These are phyloP conservation scores for Kryptopterus vitreolus DNA, from an alignment of 2,797 vertebrate genomes.

Conservation along the genomic window DNA sequence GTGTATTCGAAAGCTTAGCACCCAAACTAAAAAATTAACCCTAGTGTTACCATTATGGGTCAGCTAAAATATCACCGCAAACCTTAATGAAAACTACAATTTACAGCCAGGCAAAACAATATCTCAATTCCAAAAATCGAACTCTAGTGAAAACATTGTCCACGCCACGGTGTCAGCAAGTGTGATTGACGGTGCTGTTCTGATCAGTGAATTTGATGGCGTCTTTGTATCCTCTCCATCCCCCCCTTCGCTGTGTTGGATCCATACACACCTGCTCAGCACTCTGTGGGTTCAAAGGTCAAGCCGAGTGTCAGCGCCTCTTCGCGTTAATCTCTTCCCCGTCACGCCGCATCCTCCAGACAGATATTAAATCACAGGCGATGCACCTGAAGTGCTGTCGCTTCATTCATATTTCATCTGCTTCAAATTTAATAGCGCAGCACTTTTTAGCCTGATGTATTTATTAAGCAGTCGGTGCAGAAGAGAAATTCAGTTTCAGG, in stretches of 20 bases:
- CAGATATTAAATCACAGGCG: constrained; percentile 97
- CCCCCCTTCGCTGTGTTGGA: background rate
- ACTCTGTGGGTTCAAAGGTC: constrained; percentile 84
- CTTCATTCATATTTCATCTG: constrained; percentile 98
- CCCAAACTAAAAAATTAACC: background rate
- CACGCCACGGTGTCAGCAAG: constrained; percentile 14
- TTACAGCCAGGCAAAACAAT: background rate
- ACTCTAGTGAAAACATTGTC: background rate
- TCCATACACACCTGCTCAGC: constrained; percentile 52
- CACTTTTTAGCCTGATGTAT: constrained; percentile 94
- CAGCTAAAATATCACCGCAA: background rate
- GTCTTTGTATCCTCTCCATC: background rate
- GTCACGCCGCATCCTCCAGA: constrained; percentile 67
- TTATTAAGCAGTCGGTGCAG: constrained; percentile 90
- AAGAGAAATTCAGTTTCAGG: constrained; percentile 85
- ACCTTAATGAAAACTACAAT: background rate
- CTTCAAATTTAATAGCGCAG: constrained; percentile 86
- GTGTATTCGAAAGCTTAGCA: background rate
- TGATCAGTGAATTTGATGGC: constrained; percentile 11
- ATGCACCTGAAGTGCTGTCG: constrained; percentile 88
- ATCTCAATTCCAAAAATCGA: background rate
- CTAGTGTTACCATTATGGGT: too few species aligned
- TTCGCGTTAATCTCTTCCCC: constrained; percentile 83
- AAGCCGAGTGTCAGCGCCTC: constrained; percentile 73
- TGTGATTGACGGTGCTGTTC: constrained; percentile 18